These are phyloP conservation scores for Mimachlamys varia DNA, from an alignment of 2,888 invertebrate genomes.

Conservation along the genomic window DNA sequence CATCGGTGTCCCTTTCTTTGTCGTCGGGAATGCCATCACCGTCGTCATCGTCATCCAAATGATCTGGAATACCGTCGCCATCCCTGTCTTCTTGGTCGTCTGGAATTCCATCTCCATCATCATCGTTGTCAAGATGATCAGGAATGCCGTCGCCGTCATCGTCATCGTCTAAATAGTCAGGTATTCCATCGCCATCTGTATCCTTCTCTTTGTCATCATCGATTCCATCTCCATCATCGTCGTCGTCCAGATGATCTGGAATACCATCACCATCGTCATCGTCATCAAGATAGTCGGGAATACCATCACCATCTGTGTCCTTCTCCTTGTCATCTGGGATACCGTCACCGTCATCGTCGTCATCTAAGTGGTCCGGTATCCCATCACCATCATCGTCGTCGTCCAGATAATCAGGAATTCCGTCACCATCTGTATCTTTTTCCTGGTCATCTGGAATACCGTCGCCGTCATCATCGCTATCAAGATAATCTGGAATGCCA, in stretches of 20 bases:
- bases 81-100: constrained; percentile 58
- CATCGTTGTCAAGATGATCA: constrained; percentile 68
- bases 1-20: constrained; percentile 64
- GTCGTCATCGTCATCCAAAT: constrained; percentile 65
- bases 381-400: constrained; percentile 70
- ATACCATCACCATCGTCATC: constrained; percentile 76
- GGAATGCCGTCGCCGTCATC: constrained; percentile 75
- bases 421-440: constrained; percentile 68
- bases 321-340: constrained; percentile 66
- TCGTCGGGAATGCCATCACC: constrained; percentile 73
- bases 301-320: constrained; percentile 70
- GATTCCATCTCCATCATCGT: constrained; percentile 76
- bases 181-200: constrained; percentile 67
- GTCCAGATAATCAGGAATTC: constrained; percentile 70
- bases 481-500: constrained; percentile 65
- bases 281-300: constrained; percentile 68
- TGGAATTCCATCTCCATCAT: constrained; percentile 72
- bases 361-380: constrained; percentile 62
- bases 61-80: constrained; percentile 49
- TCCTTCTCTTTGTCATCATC: constrained; percentile 51
- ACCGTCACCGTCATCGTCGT: constrained; percentile 66
- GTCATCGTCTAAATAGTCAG: constrained; percentile 65
- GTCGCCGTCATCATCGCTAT: constrained; percentile 66
- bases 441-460: constrained; percentile 73
- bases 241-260: constrained; percentile 71